Conservation (phyloP, 35 echinoderm and acorn worm genomes). For the Holothuria glaberrima region DNA sequence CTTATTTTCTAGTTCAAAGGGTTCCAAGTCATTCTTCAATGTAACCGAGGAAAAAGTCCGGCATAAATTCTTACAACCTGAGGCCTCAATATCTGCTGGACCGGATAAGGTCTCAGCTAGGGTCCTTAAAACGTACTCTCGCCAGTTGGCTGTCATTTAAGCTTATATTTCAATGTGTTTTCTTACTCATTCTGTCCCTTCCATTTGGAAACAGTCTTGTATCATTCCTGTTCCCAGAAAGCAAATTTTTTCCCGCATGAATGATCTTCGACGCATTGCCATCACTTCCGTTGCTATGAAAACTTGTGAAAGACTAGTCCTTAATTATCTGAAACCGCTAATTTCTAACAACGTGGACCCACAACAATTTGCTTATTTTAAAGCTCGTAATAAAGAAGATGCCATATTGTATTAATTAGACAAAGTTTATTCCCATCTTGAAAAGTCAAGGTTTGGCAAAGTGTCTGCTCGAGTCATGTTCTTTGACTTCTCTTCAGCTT, state of each 20-base stretch:
- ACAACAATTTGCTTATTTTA: conserved; percentile 4
- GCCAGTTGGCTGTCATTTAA: background rate
- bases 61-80: too few relatives aligned
- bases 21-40: too few relatives aligned
- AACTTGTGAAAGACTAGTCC: background rate
- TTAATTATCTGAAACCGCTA: conserved; percentile 19
- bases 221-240: too few relatives aligned
- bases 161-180: background rate
- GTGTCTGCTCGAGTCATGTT: too few relatives aligned
- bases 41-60: too few relatives aligned
- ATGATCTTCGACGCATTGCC: conserved; percentile 54
- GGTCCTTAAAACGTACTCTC: background rate
- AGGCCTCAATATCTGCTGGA: background rate
- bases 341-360: background rate
- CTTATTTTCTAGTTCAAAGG: background rate
- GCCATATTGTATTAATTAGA: conserved; percentile 22
- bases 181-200: background rate
- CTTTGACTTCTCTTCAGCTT: too few relatives aligned
- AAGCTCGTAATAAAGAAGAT: conserved; percentile 4
- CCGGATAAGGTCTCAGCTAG: background rate
- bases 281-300: conserved; percentile 50
- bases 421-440: conserved; percentile 8
- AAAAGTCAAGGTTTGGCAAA: background rate
- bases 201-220: conserved; percentile 49
- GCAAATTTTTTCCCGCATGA: conserved; percentile 11